These are phyloP conservation scores for Bibio marci DNA, from an alignment of 2,888 invertebrate species.

Conservation along the genomic window DNA sequence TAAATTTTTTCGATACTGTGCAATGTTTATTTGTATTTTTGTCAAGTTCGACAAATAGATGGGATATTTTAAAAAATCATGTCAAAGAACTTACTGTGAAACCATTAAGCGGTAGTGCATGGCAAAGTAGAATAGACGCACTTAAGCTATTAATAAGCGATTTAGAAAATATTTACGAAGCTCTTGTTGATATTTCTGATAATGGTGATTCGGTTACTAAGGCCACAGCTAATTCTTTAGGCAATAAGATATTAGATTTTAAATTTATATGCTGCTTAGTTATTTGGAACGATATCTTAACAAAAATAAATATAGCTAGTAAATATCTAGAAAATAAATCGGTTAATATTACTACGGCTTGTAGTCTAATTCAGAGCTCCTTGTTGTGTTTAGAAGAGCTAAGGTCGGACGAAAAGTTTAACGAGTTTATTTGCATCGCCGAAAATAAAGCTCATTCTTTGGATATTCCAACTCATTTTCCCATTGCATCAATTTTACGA, in stretches of 20 bases:
- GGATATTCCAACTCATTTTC: slow-evolving; percentile 6
- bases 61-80: slow-evolving; percentile 7
- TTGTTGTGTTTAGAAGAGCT: no score
- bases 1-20: slow-evolving; percentile 12
- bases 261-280: slow-evolving; percentile 3
- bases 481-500: slow-evolving; percentile 1
- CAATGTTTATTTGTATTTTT: slow-evolving; percentile 15
- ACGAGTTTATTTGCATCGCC: background rate
- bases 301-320: slow-evolving; percentile 3
- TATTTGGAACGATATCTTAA: no score
- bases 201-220: background rate
- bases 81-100: slow-evolving; percentile 5
- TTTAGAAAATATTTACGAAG: slow-evolving; percentile 3
- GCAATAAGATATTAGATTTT: slow-evolving; percentile 4
- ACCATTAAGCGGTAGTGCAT: slow-evolving; percentile 5
- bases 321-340: slow-evolving; percentile 1
- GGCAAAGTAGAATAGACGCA: slow-evolving; percentile 6
- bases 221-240: slow-evolving; percentile 3
- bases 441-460: slow-evolving; percentile 4
- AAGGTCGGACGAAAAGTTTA: no score
- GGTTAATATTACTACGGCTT: no score
- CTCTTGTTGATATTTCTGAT: background rate
- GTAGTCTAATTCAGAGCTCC: no score
- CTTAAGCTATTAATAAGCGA: slow-evolving; percentile 4
- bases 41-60: slow-evolving; percentile 12